These are phyloP conservation scores for Percina caprodes DNA, from an alignment of 2,113 vertebrate genomes.

Conservation along the genomic window DNA sequence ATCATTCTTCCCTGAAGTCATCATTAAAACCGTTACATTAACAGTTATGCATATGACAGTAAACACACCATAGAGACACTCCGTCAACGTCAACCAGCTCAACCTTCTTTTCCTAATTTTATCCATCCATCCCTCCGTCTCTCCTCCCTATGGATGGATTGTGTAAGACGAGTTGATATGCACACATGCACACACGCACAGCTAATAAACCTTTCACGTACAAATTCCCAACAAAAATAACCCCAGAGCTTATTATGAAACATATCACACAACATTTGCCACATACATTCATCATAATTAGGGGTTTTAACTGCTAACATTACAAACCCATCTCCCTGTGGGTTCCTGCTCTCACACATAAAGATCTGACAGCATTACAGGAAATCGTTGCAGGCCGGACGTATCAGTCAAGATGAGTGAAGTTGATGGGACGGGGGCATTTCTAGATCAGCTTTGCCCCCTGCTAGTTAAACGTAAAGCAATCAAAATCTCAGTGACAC, in stretches of 20 bases:
- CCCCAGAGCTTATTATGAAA: slow-evolving; percentile 59
- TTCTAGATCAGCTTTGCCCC: slow-evolving; percentile 43
- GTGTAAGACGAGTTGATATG: slow-evolving; percentile 36
- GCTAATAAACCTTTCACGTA: slow-evolving; percentile 42
- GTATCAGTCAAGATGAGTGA: slow-evolving; percentile 57
- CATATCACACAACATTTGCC: slow-evolving; percentile 43
- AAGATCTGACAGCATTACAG: slow-evolving; percentile 73
- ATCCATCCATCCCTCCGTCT: slow-evolving; percentile 17
- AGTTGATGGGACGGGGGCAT: slow-evolving; percentile 36
- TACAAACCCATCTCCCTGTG: slow-evolving; percentile 25
- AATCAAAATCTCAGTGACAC: slow-evolving; percentile 27
- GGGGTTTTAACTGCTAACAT: slow-evolving; percentile 48
- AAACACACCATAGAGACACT: slow-evolving; percentile 27
- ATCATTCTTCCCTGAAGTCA: slow-evolving; percentile 5
- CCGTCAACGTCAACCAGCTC: slow-evolving; percentile 44
- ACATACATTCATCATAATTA: slow-evolving; percentile 76
- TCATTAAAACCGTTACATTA: slow-evolving; percentile 20
- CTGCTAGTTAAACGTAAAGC: slow-evolving; percentile 45
- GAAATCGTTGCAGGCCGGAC: slow-evolving; percentile 65
- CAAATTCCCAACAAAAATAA: slow-evolving; percentile 59
- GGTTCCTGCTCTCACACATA: slow-evolving; percentile 38
- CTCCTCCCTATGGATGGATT: slow-evolving; percentile 12
- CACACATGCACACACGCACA: background rate
- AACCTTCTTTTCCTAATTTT: slow-evolving; percentile 5
- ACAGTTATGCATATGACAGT: slow-evolving; percentile 10